Evolutionary conservation across 2,113 vertebrate species (phyloP), one percentile per base, ranked within the genome.

Genomic region (Micronisus gabar): DNA sequence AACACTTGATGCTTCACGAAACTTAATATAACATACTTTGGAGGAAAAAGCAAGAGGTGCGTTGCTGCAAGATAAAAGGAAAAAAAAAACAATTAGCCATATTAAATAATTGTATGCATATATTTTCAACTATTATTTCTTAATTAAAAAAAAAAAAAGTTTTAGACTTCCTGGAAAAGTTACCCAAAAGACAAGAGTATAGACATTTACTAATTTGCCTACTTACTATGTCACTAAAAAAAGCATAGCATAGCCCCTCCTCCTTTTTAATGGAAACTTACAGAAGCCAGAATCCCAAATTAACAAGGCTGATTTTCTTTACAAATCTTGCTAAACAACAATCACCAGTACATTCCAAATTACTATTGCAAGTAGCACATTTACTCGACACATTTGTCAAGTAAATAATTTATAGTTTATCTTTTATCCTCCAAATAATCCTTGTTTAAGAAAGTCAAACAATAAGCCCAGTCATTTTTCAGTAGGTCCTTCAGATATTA

Each of bases 11-110:
- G 99, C 98, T 50, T 99, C 99, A 98, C 98, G 98, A 98, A 99
- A 99, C 98, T 99, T 99, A 98, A 99, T 98, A 98, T 99, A 99
- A 98, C 99, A 99, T 98, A 99, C 99, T 99, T 99, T 99, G 98
- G 99, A 99, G 87, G 99, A 99, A 98, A 99, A 99, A 90, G 99
- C 98, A 97, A 99, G 98, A 50, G 99, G 98, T 81, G 98, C 98
- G 92, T 99, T 99, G 99, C 99, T 99, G 99, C 81, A 97, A 97
- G 87, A 98, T 59, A 98, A 97, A 98, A 97, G 92, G 61, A 95
- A 94, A 67, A 95, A 94, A 67, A 59, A 88, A 62, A n/a, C 11
- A 90, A 96, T 96, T 84, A 96, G 66, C 88, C 59, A 88, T 34
- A 82, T 68, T 80, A 88, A 96, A 59, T 25, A 90, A 61, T 2